Conservation (phyloP, 2,888 invertebrate genomes). For the Homarus gammarus region DNA sequence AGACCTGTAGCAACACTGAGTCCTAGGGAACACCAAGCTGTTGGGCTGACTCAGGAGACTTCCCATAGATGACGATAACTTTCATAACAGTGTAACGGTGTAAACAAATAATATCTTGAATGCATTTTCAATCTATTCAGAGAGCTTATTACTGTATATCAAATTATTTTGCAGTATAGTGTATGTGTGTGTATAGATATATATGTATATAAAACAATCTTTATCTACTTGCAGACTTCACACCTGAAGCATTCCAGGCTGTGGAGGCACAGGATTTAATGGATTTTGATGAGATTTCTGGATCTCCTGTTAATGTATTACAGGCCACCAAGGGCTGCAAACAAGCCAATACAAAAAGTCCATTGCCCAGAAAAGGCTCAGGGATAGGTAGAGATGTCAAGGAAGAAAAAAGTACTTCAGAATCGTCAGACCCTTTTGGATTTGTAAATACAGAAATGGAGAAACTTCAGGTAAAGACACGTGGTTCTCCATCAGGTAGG, state of each 20-base stretch:
- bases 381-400: slow-evolving; percentile 15
- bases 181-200: neutral
- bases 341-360: neutral
- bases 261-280: slow-evolving; percentile 17
- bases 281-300: slow-evolving; percentile 39
- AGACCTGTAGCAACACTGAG: no score
- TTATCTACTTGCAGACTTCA: slow-evolving; percentile 44
- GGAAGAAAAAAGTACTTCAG: slow-evolving; percentile 20
- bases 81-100: no score
- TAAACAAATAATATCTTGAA: no score
- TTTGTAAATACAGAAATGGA: slow-evolving; percentile 69
- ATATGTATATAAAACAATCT: neutral
- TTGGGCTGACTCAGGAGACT: no score
- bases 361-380: neutral
- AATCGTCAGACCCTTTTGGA: slow-evolving; percentile 56
- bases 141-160: neutral
- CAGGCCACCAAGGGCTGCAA: neutral
- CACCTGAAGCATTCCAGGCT: slow-evolving; percentile 15
- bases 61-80: no score
- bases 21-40: no score
- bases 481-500: slow-evolving; percentile 10
- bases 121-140: no score
- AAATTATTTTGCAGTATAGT: neutral
- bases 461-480: slow-evolving; percentile 49
- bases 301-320: neutral